Evolutionary conservation across 2,797 vertebrate species (phyloP).

Genomic region (Liparis tanakae): DNA sequence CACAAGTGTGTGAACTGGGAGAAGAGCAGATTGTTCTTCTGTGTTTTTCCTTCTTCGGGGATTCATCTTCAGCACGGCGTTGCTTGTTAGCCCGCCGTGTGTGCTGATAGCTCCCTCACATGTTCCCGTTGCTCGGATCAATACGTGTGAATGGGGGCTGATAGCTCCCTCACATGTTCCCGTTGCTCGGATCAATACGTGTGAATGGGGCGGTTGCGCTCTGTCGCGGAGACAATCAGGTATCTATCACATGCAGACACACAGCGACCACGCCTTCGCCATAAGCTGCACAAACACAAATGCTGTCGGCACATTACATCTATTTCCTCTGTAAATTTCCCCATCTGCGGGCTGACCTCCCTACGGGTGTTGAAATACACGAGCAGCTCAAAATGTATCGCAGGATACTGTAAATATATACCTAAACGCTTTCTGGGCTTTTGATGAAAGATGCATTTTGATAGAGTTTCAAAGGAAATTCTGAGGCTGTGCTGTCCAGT

Average conservation of each 20-base stretch:
- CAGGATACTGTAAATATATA: conserved; percentile 20
- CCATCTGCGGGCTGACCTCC: conserved; percentile 13
- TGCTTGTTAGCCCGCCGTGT: conserved; percentile 30
- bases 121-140: conserved; percentile 30
- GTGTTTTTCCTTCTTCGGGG: neutral
- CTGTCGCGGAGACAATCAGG: conserved; percentile 22
- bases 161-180: conserved; percentile 14
- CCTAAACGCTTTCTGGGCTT: conserved; percentile 20
- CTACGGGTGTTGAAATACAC: neutral
- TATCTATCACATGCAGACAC: conserved; percentile 11
- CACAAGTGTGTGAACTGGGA: neutral
- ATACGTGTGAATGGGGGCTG: conserved; percentile 8
- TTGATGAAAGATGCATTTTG: conserved; percentile 52
- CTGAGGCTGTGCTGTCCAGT: conserved; percentile 41
- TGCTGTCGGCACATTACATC: neutral
- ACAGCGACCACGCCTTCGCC: neutral
- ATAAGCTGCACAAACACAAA: conserved; percentile 1
- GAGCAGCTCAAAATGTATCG: conserved; percentile 4
- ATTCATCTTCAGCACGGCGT: conserved; percentile 4
- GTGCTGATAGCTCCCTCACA: conserved; percentile 6
- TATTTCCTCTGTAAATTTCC: conserved; percentile 8
- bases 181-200: conserved; percentile 35
- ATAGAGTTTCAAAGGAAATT: conserved; percentile 51
- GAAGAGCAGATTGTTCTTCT: neutral
- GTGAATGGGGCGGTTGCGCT: conserved; percentile 7